Evolutionary conservation across 2,113 vertebrate species (phyloP).

Genomic region (Ranitomeya imitator): DNA sequence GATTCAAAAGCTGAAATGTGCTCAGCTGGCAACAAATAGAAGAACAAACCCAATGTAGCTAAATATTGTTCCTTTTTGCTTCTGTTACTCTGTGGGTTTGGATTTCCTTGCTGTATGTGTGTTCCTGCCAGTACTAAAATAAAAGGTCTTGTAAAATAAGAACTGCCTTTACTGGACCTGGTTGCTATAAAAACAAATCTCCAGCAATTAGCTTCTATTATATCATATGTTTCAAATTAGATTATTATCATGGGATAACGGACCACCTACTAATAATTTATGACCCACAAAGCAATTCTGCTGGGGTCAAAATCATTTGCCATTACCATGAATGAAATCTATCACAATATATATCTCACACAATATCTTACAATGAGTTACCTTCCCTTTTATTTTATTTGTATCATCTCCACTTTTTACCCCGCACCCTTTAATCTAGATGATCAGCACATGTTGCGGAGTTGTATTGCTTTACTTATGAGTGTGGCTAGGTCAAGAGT

Average conservation of each 20-base stretch:
- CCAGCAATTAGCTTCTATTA: background rate
- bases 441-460: conserved; percentile 4
- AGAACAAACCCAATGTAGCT: background rate
- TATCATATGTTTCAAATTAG: conserved; percentile 20
- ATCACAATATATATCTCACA: background rate
- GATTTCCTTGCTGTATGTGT: background rate
- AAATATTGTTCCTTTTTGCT: background rate
- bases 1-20: background rate
- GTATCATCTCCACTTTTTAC: background rate
- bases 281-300: background rate
- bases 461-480: conserved; percentile 18
- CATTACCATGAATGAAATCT: background rate
- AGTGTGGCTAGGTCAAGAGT: conserved; percentile 21
- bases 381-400: conserved; percentile 10
- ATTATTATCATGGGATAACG: background rate
- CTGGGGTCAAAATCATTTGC: background rate
- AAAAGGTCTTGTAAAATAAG: conserved; percentile 6
- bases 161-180: background rate
- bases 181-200: background rate
- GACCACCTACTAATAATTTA: conserved; percentile 26
- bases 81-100: background rate
- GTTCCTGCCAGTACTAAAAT: background rate
- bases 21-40: background rate
- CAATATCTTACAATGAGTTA: background rate
- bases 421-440: background rate